Percentiles rank a stretch among this genome's conserved stretches.
Conservation (phyloP, 2,888 invertebrate species). For the Eupelmus urozonus region DNA sequence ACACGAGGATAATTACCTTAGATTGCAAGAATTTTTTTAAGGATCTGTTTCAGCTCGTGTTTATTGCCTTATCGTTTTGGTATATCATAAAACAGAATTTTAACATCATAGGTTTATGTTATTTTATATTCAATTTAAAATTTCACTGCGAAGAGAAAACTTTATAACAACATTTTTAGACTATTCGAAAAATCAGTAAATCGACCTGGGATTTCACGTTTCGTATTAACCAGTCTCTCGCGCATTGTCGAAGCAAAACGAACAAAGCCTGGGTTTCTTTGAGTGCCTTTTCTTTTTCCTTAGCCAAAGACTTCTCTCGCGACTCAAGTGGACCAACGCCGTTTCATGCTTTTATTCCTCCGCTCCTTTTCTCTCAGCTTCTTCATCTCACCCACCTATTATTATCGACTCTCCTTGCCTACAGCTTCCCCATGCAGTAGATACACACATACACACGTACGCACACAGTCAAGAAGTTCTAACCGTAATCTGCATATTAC, state of each 20-base stretch:
- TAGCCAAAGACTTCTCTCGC: constrained; percentile 56
- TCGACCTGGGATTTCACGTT: constrained; percentile 37
- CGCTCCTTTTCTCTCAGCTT: constrained; percentile 26
- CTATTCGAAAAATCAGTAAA: constrained; percentile 45
- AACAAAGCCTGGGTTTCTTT: constrained; percentile 62
- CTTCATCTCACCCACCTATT: constrained; percentile 12
- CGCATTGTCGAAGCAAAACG: constrained; percentile 64
- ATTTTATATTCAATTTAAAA: too few species aligned
- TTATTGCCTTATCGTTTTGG: too few species aligned
- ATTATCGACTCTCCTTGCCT: constrained; percentile 29
- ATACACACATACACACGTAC: not conserved
- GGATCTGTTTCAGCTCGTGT: too few species aligned
- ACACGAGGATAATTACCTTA: too few species aligned
- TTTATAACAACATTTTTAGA: too few species aligned
- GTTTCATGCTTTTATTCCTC: constrained; percentile 50
- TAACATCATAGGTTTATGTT: too few species aligned
- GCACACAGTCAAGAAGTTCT: constrained; percentile 8
- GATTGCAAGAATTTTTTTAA: too few species aligned
- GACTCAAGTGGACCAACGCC: constrained; percentile 54
- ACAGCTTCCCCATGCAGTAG: constrained; percentile 34
- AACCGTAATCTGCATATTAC: constrained; percentile 57
- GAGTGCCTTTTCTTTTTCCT: constrained; percentile 63
- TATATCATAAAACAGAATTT: too few species aligned
- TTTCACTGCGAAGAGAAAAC: too few species aligned
- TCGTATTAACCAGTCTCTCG: constrained; percentile 48